Evolutionary conservation across 2,888 invertebrate genomes (phyloP), one percentile per base, ranked within the genome.

Genomic region (Rotaria macrura): DNA sequence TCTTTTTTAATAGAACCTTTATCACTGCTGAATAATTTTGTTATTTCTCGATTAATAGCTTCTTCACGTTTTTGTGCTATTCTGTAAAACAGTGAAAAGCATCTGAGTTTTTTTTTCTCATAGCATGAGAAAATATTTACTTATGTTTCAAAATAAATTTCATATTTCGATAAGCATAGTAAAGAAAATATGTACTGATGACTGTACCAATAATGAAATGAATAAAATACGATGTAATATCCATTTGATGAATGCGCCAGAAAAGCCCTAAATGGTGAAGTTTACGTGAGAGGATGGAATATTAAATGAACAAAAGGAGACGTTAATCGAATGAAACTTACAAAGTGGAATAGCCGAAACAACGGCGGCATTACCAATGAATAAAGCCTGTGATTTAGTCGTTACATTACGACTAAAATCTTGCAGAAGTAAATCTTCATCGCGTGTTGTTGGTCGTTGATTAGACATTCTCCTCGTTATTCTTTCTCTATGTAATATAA

Each of bases 281-380:
- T n/a, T n/a, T n/a, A n/a, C n/a, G n/a, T n/a, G n/a, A n/a, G n/a
- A n/a, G n/a, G n/a, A n/a, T n/a, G n/a, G n/a, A n/a, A n/a, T n/a
- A n/a, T n/a, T n/a, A n/a, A n/a, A n/a, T n/a, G n/a, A n/a, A n/a
- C n/a, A n/a, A n/a, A n/a, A n/a, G n/a, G n/a, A n/a, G n/a, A n/a
- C n/a, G n/a, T n/a, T n/a, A n/a, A n/a, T n/a, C n/a, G n/a, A n/a
- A n/a, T n/a, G n/a, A n/a, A n/a, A n/a, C 95, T 95, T 92, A 96
- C 96, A 99, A 90, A 98, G 95, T 88, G 99, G 98, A 90, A 98
- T 95, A 84, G 96, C 95, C 40, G 98, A 96, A 55, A 98, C 96
- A 89, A 99, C 96, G 90, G 97, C 94, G n/a, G 97, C 97, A 93
- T 98, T 98, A 84, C 97, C 96, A 91, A 98, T 99, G 92, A 99